phyloP scores from a whole-genome alignment of 1,140 invertebrate species.

The Eufriesea mexicana region DNA sequence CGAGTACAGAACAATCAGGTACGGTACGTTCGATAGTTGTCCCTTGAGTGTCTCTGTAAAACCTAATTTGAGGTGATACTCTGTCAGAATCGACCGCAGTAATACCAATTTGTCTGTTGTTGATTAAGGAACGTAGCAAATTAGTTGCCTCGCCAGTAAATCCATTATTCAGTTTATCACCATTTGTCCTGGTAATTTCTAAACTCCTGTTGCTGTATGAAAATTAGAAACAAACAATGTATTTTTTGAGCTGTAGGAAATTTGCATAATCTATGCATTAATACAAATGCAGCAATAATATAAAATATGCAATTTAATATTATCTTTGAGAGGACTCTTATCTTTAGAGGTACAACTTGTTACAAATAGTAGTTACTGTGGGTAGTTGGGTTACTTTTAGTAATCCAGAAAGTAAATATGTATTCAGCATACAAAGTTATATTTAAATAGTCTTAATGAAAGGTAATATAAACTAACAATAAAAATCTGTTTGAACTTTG shows the following conservation, averaged over 20 bases:
- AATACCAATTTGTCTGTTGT: slow-evolving; percentile 88
- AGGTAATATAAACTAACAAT: not conserved
- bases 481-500: slow-evolving; percentile 2
- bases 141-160: slow-evolving; percentile 87
- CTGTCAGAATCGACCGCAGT: slow-evolving; percentile 81
- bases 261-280: not conserved
- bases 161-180: slow-evolving; percentile 79
- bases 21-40: slow-evolving; percentile 73
- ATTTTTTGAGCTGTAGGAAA: not conserved
- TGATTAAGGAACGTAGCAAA: slow-evolving; percentile 87
- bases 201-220: slow-evolving; percentile 77
- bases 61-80: slow-evolving; percentile 76
- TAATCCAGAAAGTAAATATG: slow-evolving; percentile 32
- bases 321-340: slow-evolving; percentile 33
- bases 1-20: slow-evolving; percentile 75
- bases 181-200: slow-evolving; percentile 80
- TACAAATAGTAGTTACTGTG: not conserved
- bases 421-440: not conserved
- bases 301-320: not conserved
- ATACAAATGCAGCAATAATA: not conserved
- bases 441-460: slow-evolving; percentile 1
- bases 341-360: slow-evolving; percentile 7
- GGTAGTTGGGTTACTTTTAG: no score
- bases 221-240: slow-evolving; percentile 39
- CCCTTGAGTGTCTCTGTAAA: slow-evolving; percentile 78